A percentile compares a stretch with the other conserved stretches of the same genome.
These are phyloP conservation scores for Nomada lathburiana DNA, from an alignment of 2,888 invertebrate species.

Conservation along the genomic window DNA sequence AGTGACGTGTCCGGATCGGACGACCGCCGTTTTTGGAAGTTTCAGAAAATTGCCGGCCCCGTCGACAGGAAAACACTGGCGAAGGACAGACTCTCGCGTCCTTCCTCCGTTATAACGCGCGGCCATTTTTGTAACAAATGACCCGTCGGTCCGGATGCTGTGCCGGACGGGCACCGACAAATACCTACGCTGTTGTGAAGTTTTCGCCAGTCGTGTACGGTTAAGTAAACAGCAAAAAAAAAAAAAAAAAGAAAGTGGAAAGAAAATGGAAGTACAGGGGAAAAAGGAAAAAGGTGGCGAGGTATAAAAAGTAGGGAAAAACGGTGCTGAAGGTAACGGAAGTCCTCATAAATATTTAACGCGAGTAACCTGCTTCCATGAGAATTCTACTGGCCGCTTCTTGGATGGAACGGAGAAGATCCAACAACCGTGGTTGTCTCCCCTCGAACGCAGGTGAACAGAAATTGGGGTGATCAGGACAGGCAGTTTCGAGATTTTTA, in stretches of 20 bases:
- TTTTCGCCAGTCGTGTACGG: conserved; percentile 47
- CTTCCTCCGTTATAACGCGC: conserved; percentile 59
- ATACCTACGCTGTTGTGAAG: conserved; percentile 63
- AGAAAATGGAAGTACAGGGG: background rate
- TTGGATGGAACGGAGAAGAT: conserved; percentile 22
- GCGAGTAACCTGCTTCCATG: conserved; percentile 29
- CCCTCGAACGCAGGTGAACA: background rate
- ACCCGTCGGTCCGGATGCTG: conserved; percentile 64
- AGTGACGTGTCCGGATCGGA: background rate
- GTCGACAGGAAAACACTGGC: conserved; percentile 56
- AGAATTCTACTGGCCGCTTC: conserved; percentile 25
- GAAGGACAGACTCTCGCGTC: conserved; percentile 59
- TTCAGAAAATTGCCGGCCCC: conserved; percentile 41
- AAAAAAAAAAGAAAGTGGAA: background rate
- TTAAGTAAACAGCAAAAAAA: background rate
- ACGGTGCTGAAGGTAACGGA: conserved; percentile 28
- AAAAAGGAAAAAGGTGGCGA: background rate
- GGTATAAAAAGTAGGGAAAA: conserved; percentile 2
- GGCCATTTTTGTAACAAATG: conserved; percentile 71
- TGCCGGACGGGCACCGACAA: conserved; percentile 69
- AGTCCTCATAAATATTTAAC: conserved; percentile 55
- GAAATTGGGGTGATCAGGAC: conserved; percentile 16
- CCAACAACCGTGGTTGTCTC: background rate
- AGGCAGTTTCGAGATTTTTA: background rate
- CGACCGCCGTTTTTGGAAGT: conserved; percentile 23